phyloP scores from a whole-genome alignment of 2,797 vertebrate species.

The Sebastes cheni region DNA sequence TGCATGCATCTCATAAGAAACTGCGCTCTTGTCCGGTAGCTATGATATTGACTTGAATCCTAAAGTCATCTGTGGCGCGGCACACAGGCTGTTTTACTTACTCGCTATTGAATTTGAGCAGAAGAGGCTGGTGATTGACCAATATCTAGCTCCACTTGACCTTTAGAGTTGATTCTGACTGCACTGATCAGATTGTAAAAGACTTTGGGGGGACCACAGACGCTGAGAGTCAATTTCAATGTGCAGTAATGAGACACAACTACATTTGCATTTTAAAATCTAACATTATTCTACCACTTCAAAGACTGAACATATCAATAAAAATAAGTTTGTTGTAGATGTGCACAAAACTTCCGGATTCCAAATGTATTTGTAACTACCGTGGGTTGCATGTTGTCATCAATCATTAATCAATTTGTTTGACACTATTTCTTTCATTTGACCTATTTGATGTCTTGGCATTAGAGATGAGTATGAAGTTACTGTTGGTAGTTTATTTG shows the following conservation, averaged over 20 bases:
- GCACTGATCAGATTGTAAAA: slow-evolving; percentile 38
- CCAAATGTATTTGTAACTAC: not conserved
- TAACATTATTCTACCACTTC: not conserved
- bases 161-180: slow-evolving; percentile 52
- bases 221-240: not conserved
- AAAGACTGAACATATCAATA: not conserved
- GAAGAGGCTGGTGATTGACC: slow-evolving; percentile 42
- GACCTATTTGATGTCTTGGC: not conserved
- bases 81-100: slow-evolving; percentile 37
- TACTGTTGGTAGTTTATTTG: not conserved
- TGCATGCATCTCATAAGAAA: slow-evolving; percentile 10
- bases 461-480: not conserved
- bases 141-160: slow-evolving; percentile 52
- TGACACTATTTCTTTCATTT: not conserved
- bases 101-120: slow-evolving; percentile 45
- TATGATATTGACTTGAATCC: slow-evolving; percentile 26
- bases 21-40: not conserved
- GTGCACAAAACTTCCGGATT: not conserved
- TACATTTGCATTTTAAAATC: not conserved
- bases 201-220: not conserved
- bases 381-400: not conserved
- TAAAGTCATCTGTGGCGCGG: slow-evolving; percentile 15
- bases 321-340: not conserved
- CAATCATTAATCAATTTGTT: not conserved
- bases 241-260: not conserved